Percentiles rank a stretch among this genome's conserved stretches.
Evolutionary conservation across 1,140 invertebrate species (phyloP).

Genomic region (Drosophila busckii): DNA sequence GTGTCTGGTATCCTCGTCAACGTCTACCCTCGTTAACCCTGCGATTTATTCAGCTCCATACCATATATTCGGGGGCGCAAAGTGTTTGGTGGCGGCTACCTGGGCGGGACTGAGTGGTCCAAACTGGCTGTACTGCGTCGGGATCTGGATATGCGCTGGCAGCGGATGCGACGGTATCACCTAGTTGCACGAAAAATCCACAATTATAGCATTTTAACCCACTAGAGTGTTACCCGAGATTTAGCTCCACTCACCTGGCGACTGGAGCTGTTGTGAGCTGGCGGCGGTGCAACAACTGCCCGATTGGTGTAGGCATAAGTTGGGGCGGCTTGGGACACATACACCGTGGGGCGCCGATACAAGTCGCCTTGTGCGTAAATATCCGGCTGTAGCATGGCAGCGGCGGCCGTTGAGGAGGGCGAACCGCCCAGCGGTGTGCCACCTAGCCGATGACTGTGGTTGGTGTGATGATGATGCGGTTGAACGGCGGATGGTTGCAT

Average conservation of each 20-base stretch:
- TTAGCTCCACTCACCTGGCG: constrained; percentile 84
- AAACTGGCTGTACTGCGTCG: constrained; percentile 83
- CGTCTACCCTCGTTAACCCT: constrained; percentile 33
- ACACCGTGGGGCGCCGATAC: constrained; percentile 82
- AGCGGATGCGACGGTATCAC: constrained; percentile 85
- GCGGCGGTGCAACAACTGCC: constrained; percentile 88
- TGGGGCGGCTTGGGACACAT: constrained; percentile 80
- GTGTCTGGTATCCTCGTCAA: constrained; percentile 25
- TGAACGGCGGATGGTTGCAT: constrained; percentile 4
- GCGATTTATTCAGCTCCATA: constrained; percentile 83
- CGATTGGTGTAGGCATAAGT: constrained; percentile 81
- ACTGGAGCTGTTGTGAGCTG: constrained; percentile 91
- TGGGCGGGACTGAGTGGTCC: constrained; percentile 86
- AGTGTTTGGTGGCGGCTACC: constrained; percentile 81
- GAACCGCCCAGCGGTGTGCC: constrained; percentile 74
- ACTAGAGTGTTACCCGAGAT: not conserved
- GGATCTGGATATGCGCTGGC: constrained; percentile 91
- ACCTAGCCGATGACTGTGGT: constrained; percentile 65
- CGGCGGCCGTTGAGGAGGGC: constrained; percentile 69
- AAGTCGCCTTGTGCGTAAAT: constrained; percentile 81
- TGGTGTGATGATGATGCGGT: constrained; percentile 39
- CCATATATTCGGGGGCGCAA: constrained; percentile 86
- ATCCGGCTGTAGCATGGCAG: constrained; percentile 80
- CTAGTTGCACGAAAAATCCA: constrained; percentile 16
- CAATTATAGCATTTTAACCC: not conserved